These are phyloP conservation scores for Olivierus martensii DNA, from an alignment of 1,140 invertebrate genomes.

Conservation along the genomic window DNA sequence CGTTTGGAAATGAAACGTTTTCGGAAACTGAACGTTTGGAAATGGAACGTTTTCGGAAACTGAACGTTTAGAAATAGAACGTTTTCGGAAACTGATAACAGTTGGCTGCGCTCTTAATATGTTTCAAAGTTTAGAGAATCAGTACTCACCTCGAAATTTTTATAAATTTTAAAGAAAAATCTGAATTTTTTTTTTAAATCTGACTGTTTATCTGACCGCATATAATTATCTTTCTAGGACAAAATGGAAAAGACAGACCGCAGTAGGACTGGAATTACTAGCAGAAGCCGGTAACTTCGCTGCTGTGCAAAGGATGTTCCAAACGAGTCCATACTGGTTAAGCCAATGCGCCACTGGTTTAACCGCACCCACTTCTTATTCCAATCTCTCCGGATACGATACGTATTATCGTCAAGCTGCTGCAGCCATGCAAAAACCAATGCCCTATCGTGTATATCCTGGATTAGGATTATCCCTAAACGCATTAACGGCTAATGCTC, in stretches of 20 bases:
- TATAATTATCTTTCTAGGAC: slow-evolving; percentile 37
- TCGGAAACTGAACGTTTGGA: too few species aligned
- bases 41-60: too few species aligned
- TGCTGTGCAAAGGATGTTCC: slow-evolving; percentile 86
- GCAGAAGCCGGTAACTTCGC: slow-evolving; percentile 94
- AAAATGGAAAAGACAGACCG: slow-evolving; percentile 99
- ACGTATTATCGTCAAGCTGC: slow-evolving; percentile 64
- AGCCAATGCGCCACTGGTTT: slow-evolving; percentile 38
- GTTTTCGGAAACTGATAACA: too few species aligned
- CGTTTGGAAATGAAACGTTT: too few species aligned
- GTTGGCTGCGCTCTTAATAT: too few species aligned
- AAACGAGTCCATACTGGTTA: slow-evolving; percentile 50
- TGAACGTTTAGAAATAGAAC: too few species aligned
- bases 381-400: slow-evolving; percentile 38
- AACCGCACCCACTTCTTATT: slow-evolving; percentile 21
- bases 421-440: slow-evolving; percentile 66
- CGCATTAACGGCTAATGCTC: too few species aligned
- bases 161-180: too few species aligned
- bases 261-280: slow-evolving; percentile 87
- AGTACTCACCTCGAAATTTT: too few species aligned
- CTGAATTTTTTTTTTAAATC: too few species aligned
- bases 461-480: background rate
- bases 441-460: slow-evolving; percentile 52
- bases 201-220: background rate
- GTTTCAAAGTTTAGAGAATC: too few species aligned